These are phyloP conservation scores for Gila orcuttii DNA, from an alignment of 2,113 vertebrate genomes.

Conservation along the genomic window DNA sequence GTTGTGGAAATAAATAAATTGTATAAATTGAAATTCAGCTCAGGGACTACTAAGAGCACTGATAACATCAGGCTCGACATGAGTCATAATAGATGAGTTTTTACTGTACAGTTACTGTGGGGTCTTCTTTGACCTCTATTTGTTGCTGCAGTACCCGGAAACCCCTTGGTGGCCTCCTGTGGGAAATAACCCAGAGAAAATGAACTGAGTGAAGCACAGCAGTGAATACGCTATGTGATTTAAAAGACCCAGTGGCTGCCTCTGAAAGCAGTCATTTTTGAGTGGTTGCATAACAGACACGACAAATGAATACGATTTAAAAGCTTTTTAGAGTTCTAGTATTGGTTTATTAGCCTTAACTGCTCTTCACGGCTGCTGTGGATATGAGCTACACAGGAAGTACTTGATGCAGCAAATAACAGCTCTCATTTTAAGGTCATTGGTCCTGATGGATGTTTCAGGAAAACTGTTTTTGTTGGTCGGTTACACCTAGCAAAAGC, in stretches of 20 bases:
- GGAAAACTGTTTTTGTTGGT: slow-evolving; percentile 16
- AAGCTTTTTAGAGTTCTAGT: slow-evolving; percentile 41
- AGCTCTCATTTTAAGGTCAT: slow-evolving; percentile 41
- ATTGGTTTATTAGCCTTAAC: slow-evolving; percentile 38
- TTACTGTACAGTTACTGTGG: slow-evolving; percentile 32
- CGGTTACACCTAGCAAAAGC: slow-evolving; percentile 1
- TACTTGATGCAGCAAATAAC: slow-evolving; percentile 31
- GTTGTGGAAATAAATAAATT: background rate
- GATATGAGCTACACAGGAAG: slow-evolving; percentile 3
- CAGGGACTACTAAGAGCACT: background rate
- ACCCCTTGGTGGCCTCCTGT: slow-evolving; percentile 43
- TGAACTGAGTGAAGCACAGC: slow-evolving; percentile 42
- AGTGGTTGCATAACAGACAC: slow-evolving; percentile 66
- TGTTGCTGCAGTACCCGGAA: slow-evolving; percentile 56
- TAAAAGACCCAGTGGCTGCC: slow-evolving; percentile 48
- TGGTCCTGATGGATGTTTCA: slow-evolving; percentile 10
- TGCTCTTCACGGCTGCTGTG: background rate
- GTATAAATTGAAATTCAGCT: background rate
- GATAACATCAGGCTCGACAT: slow-evolving; percentile 38
- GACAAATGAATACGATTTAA: slow-evolving; percentile 58
- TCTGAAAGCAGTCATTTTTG: slow-evolving; percentile 48
- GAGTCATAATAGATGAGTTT: slow-evolving; percentile 51
- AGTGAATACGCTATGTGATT: slow-evolving; percentile 63
- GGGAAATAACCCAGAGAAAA: slow-evolving; percentile 62
- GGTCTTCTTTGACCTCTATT: slow-evolving; percentile 67